phyloP scores from a whole-genome alignment of 2,113 vertebrate genomes.

The Delphinapterus leucas region DNA sequence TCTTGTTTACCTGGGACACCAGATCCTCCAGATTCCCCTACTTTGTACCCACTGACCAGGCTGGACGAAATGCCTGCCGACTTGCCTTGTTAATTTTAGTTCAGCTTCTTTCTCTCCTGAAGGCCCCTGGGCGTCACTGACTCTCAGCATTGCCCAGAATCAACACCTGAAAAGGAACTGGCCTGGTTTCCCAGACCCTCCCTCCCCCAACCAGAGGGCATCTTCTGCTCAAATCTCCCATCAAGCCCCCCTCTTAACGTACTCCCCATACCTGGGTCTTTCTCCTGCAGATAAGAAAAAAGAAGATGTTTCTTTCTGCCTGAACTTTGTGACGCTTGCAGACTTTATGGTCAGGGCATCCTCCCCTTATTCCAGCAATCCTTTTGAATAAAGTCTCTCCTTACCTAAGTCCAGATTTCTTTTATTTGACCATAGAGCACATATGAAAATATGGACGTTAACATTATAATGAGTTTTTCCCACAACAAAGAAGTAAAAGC shows the following conservation, averaged over 20 bases:
- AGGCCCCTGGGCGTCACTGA: neutral
- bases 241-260: neutral
- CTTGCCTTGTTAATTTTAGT: neutral
- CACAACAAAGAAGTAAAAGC: neutral
- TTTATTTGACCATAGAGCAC: neutral
- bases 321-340: neutral
- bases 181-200: neutral
- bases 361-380: neutral
- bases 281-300: neutral
- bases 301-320: neutral
- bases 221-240: neutral
- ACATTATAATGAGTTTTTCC: neutral
- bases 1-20: neutral
- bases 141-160: neutral
- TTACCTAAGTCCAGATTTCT: neutral
- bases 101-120: neutral
- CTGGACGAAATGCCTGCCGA: neutral
- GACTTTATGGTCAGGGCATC: neutral
- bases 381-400: neutral
- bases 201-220: neutral
- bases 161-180: neutral
- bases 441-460: neutral
- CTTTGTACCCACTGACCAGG: neutral
- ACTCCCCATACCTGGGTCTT: accelerated
- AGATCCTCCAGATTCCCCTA: too few species aligned